Conservation (phyloP, 2,113 vertebrate genomes). For the Tympanuchus pallidicinctus region DNA sequence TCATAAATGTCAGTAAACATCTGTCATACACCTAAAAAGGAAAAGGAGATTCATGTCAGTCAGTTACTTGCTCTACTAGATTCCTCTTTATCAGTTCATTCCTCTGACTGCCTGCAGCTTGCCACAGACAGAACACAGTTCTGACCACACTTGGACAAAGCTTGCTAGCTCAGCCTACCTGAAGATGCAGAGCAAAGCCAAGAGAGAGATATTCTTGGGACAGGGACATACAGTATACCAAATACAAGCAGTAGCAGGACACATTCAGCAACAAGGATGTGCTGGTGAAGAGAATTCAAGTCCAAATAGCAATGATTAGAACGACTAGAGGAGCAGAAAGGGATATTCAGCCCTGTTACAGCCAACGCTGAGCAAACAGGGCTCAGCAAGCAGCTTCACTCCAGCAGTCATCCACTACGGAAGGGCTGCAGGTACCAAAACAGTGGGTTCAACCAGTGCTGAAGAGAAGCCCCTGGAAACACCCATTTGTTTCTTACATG, state of each 20-base stretch:
- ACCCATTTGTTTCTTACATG: accelerated
- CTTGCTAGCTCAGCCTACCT: neutral
- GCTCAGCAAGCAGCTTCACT: neutral
- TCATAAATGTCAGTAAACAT: slow-evolving; percentile 28
- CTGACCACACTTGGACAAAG: neutral
- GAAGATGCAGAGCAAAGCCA: neutral
- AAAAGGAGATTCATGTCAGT: slow-evolving; percentile 13
- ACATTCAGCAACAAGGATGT: accelerated
- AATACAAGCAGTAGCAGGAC: neutral
- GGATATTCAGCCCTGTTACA: neutral
- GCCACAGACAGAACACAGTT: neutral
- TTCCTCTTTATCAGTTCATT: neutral
- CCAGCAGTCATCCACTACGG: neutral
- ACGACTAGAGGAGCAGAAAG: neutral
- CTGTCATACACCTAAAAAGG: neutral
- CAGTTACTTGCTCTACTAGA: neutral
- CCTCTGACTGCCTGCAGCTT: neutral
- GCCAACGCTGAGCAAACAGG: neutral
- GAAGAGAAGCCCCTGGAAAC: neutral
- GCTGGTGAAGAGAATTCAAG: neutral
- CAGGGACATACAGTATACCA: neutral
- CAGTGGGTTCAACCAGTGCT: neutral
- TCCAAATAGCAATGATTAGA: neutral
- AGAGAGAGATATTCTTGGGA: neutral
- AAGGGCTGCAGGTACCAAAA: neutral